Evolutionary conservation across 2,888 invertebrate genomes (phyloP), one percentile per base, ranked within the genome.

Genomic region (Sarcophaga subvicina): DNA sequence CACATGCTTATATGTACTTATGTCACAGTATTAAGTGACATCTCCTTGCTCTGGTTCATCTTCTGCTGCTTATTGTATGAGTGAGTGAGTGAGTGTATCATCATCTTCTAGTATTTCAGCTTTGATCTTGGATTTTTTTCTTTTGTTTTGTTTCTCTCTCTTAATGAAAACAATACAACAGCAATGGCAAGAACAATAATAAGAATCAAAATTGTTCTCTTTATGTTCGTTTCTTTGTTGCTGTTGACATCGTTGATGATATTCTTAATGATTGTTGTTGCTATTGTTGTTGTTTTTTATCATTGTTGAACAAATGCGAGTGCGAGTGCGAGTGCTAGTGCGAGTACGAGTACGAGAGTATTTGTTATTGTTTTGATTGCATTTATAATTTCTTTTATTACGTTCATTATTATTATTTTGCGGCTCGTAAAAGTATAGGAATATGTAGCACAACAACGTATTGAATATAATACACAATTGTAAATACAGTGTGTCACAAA

Each of bases 351-450:
- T 37, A 37, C 37, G 37, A 37, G 37, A 37, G 54, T 54, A 17
- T 12, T 54, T 54, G 4, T 12, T 12, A 12, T 20, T 62, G 62
- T 72, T 70, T 79, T 66, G 54, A 71, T 75, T 62, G 71, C 64
- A 63, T 80, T 67, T 63, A 67, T 49, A 66, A 71, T 75, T 70
- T 66, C 59, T 66, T 70, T 72, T 85, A 66, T 84, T 84, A 72
- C 14, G 64, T 62, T 54, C 37, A 69, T 47, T 64, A 37, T 77
- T 66, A 79, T 79, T 79, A 64, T 80, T 76, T 77, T 62, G 84
- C 80, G 84, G 76, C 71, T 70, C 71, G 25, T 54, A 17, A 78
- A 83, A 83, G 60, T 66, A 20, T 49, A 60, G n/a, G 27, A 27
- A 37, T 60, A 5, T 17, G 78, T 14, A 64, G 14, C 20, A 10